These are phyloP conservation scores for Tigriopus californicus DNA, from an alignment of 2,888 invertebrate species.

Conservation along the genomic window DNA sequence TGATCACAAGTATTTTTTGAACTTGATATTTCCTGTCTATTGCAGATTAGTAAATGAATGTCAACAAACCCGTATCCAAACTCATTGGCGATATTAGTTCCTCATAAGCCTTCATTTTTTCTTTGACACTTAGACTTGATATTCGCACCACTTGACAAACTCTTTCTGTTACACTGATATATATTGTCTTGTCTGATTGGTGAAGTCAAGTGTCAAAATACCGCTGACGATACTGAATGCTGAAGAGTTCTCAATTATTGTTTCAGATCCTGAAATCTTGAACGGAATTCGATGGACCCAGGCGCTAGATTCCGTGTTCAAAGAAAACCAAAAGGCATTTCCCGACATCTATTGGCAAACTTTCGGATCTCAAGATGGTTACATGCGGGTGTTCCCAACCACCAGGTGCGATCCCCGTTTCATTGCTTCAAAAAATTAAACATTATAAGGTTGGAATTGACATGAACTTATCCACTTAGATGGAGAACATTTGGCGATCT, in stretches of 20 bases:
- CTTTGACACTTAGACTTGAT: too few relatives aligned
- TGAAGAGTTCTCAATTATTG: not conserved
- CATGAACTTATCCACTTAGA: constrained; percentile 23
- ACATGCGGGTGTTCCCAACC: constrained; percentile 7
- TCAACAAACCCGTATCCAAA: too few relatives aligned
- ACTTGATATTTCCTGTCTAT: too few relatives aligned
- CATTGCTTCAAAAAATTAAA: constrained; percentile 19
- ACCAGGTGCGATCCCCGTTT: constrained; percentile 6
- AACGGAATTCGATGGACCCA: constrained; percentile 31
- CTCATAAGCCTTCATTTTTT: too few relatives aligned
- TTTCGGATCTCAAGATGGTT: constrained; percentile 30
- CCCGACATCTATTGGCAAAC: constrained; percentile 32
- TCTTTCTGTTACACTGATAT: too few relatives aligned
- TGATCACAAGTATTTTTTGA: too few relatives aligned
- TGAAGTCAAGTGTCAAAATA: too few relatives aligned
- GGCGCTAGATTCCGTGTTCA: constrained; percentile 28
- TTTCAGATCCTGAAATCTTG: constrained; percentile 30
- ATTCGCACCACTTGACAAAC: too few relatives aligned
- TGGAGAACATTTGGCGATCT: constrained; percentile 22
- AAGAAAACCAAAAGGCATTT: constrained; percentile 26
- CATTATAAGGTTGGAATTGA: constrained; percentile 17
- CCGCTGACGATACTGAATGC: too few relatives aligned
- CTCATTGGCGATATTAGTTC: too few relatives aligned
- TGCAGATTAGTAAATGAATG: too few relatives aligned
- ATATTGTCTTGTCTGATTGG: too few relatives aligned